A percentile compares a stretch with the other conserved stretches of the same genome.
phyloP scores from a whole-genome alignment of 1,140 invertebrate species.

The Procambarus virginalis region DNA sequence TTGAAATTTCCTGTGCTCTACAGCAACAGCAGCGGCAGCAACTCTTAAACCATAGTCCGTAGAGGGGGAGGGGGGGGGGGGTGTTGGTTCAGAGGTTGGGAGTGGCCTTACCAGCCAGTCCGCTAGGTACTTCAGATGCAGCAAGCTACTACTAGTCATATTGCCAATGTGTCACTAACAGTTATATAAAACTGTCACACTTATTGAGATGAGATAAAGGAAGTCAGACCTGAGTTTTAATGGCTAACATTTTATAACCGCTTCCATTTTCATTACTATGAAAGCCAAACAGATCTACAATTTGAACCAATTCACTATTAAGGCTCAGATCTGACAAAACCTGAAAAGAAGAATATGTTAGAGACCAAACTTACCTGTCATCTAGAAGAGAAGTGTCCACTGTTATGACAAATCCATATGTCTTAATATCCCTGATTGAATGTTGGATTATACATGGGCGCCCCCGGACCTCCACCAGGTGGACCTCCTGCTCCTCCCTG shows the following conservation, averaged over 20 bases:
- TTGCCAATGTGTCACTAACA: constrained; percentile 54
- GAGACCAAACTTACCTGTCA: constrained; percentile 17
- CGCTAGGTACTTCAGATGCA: constrained; percentile 32
- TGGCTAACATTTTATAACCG: not conserved
- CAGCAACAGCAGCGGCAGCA: constrained; percentile 2
- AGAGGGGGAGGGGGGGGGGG: not conserved
- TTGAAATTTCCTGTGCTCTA: not conserved
- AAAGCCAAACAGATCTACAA: not conserved
- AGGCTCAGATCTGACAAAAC: constrained; percentile 53
- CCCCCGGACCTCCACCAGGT: constrained; percentile 50
- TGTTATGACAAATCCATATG: not conserved
- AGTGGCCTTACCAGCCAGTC: constrained; percentile 30
- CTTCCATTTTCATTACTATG: not conserved
- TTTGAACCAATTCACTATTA: not conserved
- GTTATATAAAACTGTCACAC: constrained; percentile 40
- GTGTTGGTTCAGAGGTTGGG: not conserved
- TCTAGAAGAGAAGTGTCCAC: constrained; percentile 29
- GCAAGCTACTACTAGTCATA: constrained; percentile 61
- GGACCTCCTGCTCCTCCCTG: constrained; percentile 61
- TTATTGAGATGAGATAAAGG: constrained; percentile 4
- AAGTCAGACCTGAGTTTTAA: constrained; percentile 48
- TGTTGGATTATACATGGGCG: constrained; percentile 60
- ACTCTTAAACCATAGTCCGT: not conserved
- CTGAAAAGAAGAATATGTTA: constrained; percentile 27
- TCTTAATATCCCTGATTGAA: constrained; percentile 64